Conservation (phyloP, 2,113 vertebrate genomes). For the Nannospalax galili region DNA sequence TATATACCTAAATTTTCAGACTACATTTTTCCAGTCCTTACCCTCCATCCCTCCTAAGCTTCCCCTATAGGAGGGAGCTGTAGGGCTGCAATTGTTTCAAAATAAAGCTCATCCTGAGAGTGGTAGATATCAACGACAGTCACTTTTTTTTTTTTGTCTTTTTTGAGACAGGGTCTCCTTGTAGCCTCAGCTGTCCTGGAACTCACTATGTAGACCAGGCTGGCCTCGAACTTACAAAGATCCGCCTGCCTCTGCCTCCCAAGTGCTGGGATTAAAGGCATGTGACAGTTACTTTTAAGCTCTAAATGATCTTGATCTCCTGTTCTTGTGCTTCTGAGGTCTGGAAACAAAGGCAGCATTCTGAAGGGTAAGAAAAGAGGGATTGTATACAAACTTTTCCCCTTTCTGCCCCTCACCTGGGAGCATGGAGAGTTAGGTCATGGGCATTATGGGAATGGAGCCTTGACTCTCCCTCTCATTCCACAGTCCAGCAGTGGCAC, state of each 20-base stretch:
- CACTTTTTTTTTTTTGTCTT: no score
- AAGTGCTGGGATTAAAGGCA: no score
- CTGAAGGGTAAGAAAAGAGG: not conserved
- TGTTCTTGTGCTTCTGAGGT: not conserved
- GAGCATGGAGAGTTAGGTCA: not conserved
- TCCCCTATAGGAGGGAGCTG: not conserved
- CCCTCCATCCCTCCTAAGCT: accelerated
- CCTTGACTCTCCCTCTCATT: not conserved
- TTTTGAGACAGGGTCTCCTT: no score
- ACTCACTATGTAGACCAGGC: no score
- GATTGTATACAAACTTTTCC: no score
- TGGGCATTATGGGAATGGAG: not conserved
- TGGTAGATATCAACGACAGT: not conserved
- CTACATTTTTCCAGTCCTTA: not conserved
- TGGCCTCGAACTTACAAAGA: no score
- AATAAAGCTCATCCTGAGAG: not conserved
- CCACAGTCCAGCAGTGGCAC: not conserved
- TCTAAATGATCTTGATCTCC: not conserved
- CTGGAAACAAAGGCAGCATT: not conserved
- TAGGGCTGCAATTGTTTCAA: not conserved
- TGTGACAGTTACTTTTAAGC: not conserved
- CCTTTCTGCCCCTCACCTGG: not conserved
- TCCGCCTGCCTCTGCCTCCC: no score
- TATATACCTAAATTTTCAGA: not conserved
- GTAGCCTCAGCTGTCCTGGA: no score